phyloP scores from a whole-genome alignment of 2,797 vertebrate species.

The Bradypodion ventrale region DNA sequence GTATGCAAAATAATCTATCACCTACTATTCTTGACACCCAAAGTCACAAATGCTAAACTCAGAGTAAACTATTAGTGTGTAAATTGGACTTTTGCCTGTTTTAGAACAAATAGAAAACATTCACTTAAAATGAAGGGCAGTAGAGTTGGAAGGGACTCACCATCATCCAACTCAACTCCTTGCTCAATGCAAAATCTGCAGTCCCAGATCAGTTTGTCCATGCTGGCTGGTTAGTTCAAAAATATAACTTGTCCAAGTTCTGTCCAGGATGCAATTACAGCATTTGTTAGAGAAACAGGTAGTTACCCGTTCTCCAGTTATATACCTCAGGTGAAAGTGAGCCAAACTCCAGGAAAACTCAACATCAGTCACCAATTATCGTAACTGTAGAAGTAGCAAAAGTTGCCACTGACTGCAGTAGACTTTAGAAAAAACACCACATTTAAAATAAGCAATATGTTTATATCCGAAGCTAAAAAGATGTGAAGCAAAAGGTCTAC shows the following conservation, averaged over 20 bases:
- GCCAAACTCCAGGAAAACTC: neutral
- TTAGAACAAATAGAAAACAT: neutral
- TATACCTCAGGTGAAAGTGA: neutral
- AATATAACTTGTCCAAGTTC: too few relatives aligned
- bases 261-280: neutral
- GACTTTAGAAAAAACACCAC: neutral
- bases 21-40: neutral
- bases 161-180: neutral
- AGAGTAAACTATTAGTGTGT: too few relatives aligned
- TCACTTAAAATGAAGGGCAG: neutral
- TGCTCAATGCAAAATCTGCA: neutral
- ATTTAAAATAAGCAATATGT: neutral
- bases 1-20: neutral
- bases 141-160: neutral
- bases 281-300: neutral
- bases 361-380: neutral
- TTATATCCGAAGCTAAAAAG: neutral
- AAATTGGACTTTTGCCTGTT: neutral
- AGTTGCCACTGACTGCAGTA: rapidly evolving
- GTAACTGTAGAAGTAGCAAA: neutral
- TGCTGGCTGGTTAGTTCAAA: neutral
- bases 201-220: neutral
- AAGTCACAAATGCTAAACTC: too few relatives aligned
- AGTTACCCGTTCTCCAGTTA: neutral
- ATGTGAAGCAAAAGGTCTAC: neutral